A percentile compares a stretch with the other conserved stretches of the same genome.
These are phyloP conservation scores for Drosophila affinis DNA, from an alignment of 2,888 invertebrate genomes.

Conservation along the genomic window DNA sequence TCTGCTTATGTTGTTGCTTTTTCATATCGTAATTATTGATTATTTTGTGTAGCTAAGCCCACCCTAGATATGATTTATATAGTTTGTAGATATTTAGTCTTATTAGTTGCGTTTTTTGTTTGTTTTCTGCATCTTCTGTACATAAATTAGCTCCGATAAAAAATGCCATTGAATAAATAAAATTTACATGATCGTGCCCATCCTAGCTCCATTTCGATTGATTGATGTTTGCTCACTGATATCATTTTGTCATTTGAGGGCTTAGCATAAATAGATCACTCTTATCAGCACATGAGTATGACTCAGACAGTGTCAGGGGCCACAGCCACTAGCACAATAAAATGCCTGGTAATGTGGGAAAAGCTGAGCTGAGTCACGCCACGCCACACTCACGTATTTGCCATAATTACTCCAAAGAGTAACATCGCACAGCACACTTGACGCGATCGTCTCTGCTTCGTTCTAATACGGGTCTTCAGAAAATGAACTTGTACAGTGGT, in stretches of 20 bases:
- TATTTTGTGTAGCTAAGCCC: conserved; percentile 47
- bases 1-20: conserved; percentile 29
- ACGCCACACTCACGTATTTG: conserved; percentile 1
- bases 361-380: conserved; percentile 28
- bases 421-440: conserved; percentile 23
- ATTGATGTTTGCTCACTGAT: conserved; percentile 17
- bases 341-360: conserved; percentile 14
- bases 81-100: conserved; percentile 31
- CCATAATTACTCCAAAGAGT: neutral
- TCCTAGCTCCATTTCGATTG: conserved; percentile 39
- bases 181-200: conserved; percentile 47
- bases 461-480: neutral
- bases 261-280: conserved; percentile 4
- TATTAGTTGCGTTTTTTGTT: conserved; percentile 33
- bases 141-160: conserved; percentile 36
- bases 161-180: conserved; percentile 72
- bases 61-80: conserved; percentile 28
- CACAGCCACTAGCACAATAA: neutral
- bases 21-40: conserved; percentile 45
- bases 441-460: conserved; percentile 3
- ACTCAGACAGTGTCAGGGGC: conserved; percentile 24
- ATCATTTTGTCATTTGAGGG: conserved; percentile 5
- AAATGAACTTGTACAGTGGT: conserved; percentile 8
- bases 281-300: conserved; percentile 22
- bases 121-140: conserved; percentile 38